Evolutionary conservation across 2,888 invertebrate genomes (phyloP), one percentile per base, ranked within the genome.

Genomic region (Amiota communis): DNA sequence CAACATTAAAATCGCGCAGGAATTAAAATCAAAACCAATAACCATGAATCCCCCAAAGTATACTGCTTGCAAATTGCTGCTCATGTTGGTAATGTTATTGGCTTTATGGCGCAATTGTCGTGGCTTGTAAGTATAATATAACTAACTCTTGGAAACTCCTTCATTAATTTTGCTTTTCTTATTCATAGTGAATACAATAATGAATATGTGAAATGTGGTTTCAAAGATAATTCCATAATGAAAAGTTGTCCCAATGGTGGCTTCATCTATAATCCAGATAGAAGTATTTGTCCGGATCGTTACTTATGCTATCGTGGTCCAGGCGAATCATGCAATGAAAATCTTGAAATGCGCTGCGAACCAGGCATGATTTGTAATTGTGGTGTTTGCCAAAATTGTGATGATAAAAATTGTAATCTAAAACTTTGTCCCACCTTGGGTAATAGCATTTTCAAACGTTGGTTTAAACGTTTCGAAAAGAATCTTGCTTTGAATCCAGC

Each of bases 351-450:
- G 63, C 63, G 46, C 12, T 63, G 12, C 57, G 71, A 63, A 13
- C 47, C 67, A 49, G 46, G 8, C 36, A 36, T 76, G 12, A 47
- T n/a, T 13, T 75, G 75, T 17, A 17, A 56, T n/a, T 77, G 78
- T 12, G 74, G 72, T n/a, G 70, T 76, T 20, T 78, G 78, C 48
- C 72, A 75, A 59, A 79, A 79, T 67, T 79, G 79, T 56, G 71
- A 73, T 9, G 71, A 47, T 12, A 46, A 12, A 47, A 23, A 57
- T 53, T 71, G 73, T 12, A 48, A 70, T 20, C 11, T 67, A n/a
- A 12, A 51, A 8, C 53, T 74, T 23, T 74, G 74, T 51, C 46
- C 61, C 8, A 13, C 23, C 4, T 12, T 61, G 61, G 57, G 46
- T 11, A 68, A 72, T 49, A 12, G 36, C 13, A 51, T 59, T 12